Conservation (phyloP, 2,888 invertebrate genomes). For the Pseudococcus jackbeardsleyi region DNA sequence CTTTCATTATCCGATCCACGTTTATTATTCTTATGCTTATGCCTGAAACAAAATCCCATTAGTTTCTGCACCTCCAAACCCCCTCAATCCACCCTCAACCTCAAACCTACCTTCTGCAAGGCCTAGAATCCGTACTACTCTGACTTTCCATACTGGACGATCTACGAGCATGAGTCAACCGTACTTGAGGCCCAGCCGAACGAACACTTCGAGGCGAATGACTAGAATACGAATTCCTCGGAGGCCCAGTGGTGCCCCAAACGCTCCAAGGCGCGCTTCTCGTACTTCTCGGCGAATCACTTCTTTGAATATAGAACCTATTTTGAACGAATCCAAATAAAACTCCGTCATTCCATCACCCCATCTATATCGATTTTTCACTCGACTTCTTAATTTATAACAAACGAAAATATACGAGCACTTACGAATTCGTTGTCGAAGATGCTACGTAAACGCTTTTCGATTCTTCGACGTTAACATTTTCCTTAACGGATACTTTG, state of each 20-base stretch:
- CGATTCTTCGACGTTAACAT: constrained; percentile 70
- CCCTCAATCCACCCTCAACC: neutral
- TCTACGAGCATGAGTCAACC: constrained; percentile 67
- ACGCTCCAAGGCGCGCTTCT: constrained; percentile 81
- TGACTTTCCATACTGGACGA: constrained; percentile 88
- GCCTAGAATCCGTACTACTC: constrained; percentile 87
- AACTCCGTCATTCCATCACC: neutral
- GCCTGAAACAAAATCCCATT: constrained; percentile 69
- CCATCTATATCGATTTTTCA: neutral
- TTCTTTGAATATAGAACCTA: constrained; percentile 67
- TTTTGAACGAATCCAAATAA: neutral
- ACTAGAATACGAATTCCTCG: constrained; percentile 82
- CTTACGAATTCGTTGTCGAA: constrained; percentile 61
- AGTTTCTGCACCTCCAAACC: too few species aligned
- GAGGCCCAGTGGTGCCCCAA: constrained; percentile 63
- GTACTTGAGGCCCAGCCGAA: constrained; percentile 73
- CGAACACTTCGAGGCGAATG: constrained; percentile 84
- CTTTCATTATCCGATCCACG: constrained; percentile 91
- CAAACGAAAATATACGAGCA: neutral
- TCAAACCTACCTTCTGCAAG: constrained; percentile 77
- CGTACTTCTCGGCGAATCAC: constrained; percentile 79
- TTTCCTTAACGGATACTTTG: constrained; percentile 69
- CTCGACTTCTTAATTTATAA: neutral
- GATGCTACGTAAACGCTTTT: constrained; percentile 63
- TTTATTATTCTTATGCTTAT: constrained; percentile 83